Percentiles rank a stretch among this genome's conserved stretches.
These are phyloP conservation scores for Heterodera schachtii DNA, from an alignment of 1,140 invertebrate genomes.

Conservation along the genomic window DNA sequence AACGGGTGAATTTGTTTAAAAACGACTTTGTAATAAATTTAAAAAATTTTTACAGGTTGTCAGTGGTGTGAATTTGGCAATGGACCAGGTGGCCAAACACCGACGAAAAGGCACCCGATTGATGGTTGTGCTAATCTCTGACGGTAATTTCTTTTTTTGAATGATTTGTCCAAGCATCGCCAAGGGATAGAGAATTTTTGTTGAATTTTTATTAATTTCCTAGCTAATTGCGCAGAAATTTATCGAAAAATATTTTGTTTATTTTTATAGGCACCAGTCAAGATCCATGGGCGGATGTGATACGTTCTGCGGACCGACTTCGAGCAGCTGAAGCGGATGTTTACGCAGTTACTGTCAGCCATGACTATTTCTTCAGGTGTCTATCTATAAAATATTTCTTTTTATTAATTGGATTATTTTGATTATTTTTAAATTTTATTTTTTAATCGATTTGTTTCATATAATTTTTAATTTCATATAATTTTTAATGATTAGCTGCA, in stretches of 20 bases:
- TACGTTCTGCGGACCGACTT: constrained; percentile 42
- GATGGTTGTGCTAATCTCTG: constrained; percentile 55
- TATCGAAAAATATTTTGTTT: not conserved
- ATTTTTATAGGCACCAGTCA: constrained; percentile 43
- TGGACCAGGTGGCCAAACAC: constrained; percentile 43
- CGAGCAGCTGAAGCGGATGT: constrained; percentile 44
- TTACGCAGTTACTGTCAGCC: constrained; percentile 51
- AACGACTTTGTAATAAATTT: too few species aligned
- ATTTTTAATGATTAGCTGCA: too few species aligned
- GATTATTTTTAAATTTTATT: too few species aligned
- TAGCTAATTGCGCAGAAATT: too few species aligned
- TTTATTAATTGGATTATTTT: too few species aligned
- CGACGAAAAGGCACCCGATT: constrained; percentile 41
- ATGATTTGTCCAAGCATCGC: constrained; percentile 4
- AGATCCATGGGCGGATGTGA: constrained; percentile 52
- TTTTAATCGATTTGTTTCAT: too few species aligned
- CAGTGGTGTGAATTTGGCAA: constrained; percentile 48
- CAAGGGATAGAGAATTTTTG: too few species aligned
- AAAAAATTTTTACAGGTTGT: constrained; percentile 21
- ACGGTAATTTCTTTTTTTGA: constrained; percentile 39
- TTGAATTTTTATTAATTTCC: too few species aligned
- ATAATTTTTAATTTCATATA: too few species aligned
- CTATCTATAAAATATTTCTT: too few species aligned
- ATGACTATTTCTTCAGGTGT: constrained; percentile 53
- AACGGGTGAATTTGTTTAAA: too few species aligned